Evolutionary conservation across 2,113 vertebrate genomes (phyloP).

Genomic region (Notarius lentiginosus): DNA sequence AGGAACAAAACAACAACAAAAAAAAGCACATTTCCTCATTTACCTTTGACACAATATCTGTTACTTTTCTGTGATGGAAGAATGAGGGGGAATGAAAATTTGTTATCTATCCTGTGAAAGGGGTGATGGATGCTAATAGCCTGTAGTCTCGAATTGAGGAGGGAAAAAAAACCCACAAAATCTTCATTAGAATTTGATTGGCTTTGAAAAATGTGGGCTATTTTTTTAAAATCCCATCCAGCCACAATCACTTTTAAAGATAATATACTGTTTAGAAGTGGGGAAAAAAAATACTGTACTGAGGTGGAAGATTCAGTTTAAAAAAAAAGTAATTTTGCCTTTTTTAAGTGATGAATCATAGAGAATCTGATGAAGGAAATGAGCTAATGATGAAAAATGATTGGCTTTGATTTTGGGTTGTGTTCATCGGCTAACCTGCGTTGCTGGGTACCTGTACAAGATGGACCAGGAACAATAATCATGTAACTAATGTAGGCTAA

Average conservation of each 20-base stretch:
- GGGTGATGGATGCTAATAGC: background rate
- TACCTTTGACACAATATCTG: too few relatives aligned
- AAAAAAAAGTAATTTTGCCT: too few relatives aligned
- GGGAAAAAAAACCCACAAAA: background rate
- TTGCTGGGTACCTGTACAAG: background rate
- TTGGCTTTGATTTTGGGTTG: background rate
- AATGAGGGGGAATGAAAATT: too few relatives aligned
- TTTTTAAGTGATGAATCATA: too few relatives aligned
- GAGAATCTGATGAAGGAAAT: background rate
- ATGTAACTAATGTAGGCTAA: background rate
- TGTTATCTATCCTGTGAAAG: background rate
- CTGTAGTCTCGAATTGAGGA: background rate
- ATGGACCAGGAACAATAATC: background rate
- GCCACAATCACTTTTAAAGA: too few relatives aligned
- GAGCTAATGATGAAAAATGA: background rate
- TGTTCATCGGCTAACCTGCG: background rate
- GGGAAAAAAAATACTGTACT: too few relatives aligned
- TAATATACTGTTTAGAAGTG: too few relatives aligned
- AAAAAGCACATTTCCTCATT: background rate
- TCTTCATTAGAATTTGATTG: background rate
- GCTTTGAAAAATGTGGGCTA: background rate
- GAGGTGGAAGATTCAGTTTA: too few relatives aligned
- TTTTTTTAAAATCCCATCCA: too few relatives aligned
- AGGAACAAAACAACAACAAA: background rate
- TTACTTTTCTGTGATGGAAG: too few relatives aligned